Base-by-base conservation (phyloP, 2,888 invertebrate species). In the Lepidocyrtoides sp. region DNA sequence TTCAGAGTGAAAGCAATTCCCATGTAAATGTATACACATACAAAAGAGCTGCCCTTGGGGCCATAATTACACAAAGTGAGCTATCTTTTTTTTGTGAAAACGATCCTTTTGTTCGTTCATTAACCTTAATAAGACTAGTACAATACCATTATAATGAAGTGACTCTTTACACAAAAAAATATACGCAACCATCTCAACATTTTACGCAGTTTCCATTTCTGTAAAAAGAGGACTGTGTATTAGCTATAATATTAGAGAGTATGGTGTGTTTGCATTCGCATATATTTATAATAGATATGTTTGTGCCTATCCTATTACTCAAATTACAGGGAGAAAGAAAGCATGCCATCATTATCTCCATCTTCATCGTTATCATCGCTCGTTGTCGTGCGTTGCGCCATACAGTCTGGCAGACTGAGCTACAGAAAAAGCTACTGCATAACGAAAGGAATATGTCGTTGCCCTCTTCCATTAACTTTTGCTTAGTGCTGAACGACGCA, bases 31-130 rank as follows among this genome's bases (percentile, higher is more conserved):
- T 63, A 17, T 63, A 63, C 14, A n/a, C 63, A 14, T 26, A 26
- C 20, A 69, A 29, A 36, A 26, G 69, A 69, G 48, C 17, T 82
- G 57, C 63, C 82, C 83, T 83, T 63, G 69, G 1, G 51, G 51
- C 84, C 32, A 48, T 84, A 84, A 84, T 84, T 84, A 84, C 69
- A 69, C 44, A 17, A 54, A 48, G 79, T 51, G 36, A 69, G 69
- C 23, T 36, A 8, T 29, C 36, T n/a, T 32, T 69, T 32, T 60
- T n/a, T 36, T n/a, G 3, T 26, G 36, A 69, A 69, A 69, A 57
- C n/a, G 26, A 79, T 20, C 54, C 26, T 26, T 8, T 23, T 41
- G 54, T 63, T 82, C 41, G 82, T 63, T 82, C 82, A 82, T 82
- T 54, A 82, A 60, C 82, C 60, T 82, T 63, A 79, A 54, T 17